phyloP scores from a whole-genome alignment of 2,113 vertebrate species.

The Pseudorhombus dupliciocellatus region DNA sequence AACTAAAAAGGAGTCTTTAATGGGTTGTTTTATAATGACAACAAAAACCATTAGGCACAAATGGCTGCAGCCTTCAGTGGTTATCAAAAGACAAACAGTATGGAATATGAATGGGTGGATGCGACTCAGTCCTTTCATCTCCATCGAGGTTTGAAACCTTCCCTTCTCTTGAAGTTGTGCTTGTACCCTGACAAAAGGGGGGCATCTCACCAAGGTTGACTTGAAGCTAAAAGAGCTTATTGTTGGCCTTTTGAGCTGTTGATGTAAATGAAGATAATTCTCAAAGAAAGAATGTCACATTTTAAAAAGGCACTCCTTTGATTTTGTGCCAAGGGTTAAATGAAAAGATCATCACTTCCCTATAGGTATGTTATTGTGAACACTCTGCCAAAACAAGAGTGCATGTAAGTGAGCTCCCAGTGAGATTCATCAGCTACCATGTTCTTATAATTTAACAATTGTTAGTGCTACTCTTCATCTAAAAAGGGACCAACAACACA shows the following conservation, averaged over 20 bases:
- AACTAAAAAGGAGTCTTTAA: too few species aligned
- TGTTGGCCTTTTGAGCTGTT: not conserved
- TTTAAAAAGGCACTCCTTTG: not conserved
- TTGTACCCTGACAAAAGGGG: not conserved
- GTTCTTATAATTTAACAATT: too few species aligned
- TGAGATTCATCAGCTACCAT: not conserved
- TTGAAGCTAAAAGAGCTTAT: not conserved
- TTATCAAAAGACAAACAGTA: too few species aligned
- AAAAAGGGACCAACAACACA: slow-evolving; percentile 11
- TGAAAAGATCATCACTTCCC: not conserved
- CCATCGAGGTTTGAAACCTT: not conserved
- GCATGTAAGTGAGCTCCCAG: not conserved
- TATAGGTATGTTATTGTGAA: not conserved
- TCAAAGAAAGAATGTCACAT: not conserved
- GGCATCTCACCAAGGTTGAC: not conserved
- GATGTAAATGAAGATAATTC: not conserved
- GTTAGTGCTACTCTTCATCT: not conserved
- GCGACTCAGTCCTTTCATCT: not conserved
- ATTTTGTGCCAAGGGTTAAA: not conserved
- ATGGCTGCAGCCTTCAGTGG: too few species aligned
- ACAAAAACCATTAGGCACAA: not conserved
- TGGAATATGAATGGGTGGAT: not conserved
- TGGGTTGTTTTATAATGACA: not conserved
- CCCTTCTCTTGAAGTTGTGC: not conserved
- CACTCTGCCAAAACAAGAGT: not conserved